phyloP scores from a whole-genome alignment of 1,140 invertebrate genomes.

The Drosophila ogumai region DNA sequence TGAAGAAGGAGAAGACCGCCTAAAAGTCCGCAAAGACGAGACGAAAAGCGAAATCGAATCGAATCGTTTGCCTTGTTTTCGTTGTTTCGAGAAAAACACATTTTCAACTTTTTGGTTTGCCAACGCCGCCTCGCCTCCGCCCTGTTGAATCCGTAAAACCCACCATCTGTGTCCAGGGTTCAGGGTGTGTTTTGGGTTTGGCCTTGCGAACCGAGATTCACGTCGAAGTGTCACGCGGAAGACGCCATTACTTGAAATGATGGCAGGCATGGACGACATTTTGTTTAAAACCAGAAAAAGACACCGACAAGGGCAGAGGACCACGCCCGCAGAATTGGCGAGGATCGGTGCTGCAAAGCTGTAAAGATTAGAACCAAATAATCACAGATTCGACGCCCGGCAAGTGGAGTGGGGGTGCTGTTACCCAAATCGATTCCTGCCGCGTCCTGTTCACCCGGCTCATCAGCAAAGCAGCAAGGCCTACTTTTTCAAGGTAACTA shows the following conservation, averaged over 20 bases:
- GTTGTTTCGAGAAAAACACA: slow-evolving; percentile 77
- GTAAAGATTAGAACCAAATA: slow-evolving; percentile 21
- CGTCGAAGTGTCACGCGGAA: slow-evolving; percentile 31
- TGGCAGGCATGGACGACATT: slow-evolving; percentile 47
- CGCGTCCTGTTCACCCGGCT: slow-evolving; percentile 34
- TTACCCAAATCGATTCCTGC: slow-evolving; percentile 47
- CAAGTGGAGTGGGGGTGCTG: slow-evolving; percentile 27
- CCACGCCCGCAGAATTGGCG: slow-evolving; percentile 1
- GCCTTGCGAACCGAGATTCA: slow-evolving; percentile 33
- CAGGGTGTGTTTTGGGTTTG: slow-evolving; percentile 22
- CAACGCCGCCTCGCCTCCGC: slow-evolving; percentile 37
- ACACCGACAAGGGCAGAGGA: slow-evolving; percentile 3
- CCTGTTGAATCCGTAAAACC: slow-evolving; percentile 11
- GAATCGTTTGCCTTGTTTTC: slow-evolving; percentile 73
- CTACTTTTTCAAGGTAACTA: slow-evolving; percentile 74
- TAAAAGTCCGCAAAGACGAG: slow-evolving; percentile 54
- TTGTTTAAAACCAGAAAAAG: slow-evolving; percentile 41
- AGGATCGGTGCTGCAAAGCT: slow-evolving; percentile 9
- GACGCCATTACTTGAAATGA: slow-evolving; percentile 5
- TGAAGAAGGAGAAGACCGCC: slow-evolving; percentile 84
- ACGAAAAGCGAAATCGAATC: slow-evolving; percentile 45
- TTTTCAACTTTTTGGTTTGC: slow-evolving; percentile 78
- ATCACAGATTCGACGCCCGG: slow-evolving; percentile 22
- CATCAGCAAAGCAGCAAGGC: slow-evolving; percentile 45
- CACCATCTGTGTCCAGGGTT: slow-evolving; percentile 19